Base-by-base conservation (phyloP, 35 echinoderm and acorn worm genomes). In the Acanthaster planci region DNA sequence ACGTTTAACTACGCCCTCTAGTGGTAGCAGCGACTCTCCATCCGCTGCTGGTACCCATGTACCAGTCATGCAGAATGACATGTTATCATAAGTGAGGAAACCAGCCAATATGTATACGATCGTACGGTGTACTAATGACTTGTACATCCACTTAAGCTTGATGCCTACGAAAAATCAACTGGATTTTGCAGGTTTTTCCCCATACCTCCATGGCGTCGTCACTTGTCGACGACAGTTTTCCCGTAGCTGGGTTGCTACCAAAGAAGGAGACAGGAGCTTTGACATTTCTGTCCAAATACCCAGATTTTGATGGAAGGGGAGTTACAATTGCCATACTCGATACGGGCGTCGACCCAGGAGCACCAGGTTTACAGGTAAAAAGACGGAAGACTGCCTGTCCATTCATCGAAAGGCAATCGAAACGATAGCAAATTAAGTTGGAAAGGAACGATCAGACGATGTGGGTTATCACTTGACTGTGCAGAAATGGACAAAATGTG, bases 321-420 rank as follows among this genome's bases (percentile, higher is more conserved):
- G 89, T 92, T 52, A 82, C 90, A 7, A 91, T 99, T 38, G 96
- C 96, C 0, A 94, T 99, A 54, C 58, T 99, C 6, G 96, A 99
- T 78, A 99, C 96, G 50, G 96, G 96, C 27, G 96, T 99, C n/a
- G 96, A 99, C 89, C 96, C 96, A 55, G 96, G 92, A 35, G 92
- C 95, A 19, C 92, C 96, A 22, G 96, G 96, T 82, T 85, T 99
- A 39, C 88, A 99, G 96, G 96, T 99, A 86, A n/a, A n/a, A n/a
- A n/a, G n/a, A n/a, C n/a, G n/a, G n/a, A n/a, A n/a, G n/a, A n/a
- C n/a, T n/a, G n/a, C n/a, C n/a, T n/a, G n/a, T n/a, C n/a, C n/a
- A n/a, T n/a, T n/a, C n/a, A n/a, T n/a, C n/a, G n/a, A n/a, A n/a
- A n/a, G n/a, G n/a, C n/a, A n/a, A n/a, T n/a, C n/a, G n/a, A n/a